Evolutionary conservation across 2,113 vertebrate genomes (phyloP).

Genomic region (Telmatochromis sp.): DNA sequence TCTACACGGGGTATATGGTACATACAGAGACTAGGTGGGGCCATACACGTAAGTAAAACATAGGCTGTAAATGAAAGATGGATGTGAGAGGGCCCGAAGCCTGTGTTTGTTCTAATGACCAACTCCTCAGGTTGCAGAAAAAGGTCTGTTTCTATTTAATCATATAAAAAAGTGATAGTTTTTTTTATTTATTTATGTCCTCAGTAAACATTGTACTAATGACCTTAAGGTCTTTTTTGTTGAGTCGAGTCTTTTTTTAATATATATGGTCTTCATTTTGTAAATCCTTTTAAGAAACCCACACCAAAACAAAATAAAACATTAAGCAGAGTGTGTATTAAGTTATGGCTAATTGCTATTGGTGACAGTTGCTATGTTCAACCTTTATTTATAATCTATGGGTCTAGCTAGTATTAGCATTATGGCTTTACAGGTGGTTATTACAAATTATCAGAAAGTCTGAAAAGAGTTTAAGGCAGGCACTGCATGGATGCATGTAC

Average conservation of each 20-base stretch:
- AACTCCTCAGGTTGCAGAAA: not conserved
- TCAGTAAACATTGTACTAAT: not conserved
- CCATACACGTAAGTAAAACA: not conserved
- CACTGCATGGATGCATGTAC: not conserved
- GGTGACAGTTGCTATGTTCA: not conserved
- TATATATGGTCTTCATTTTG: not conserved
- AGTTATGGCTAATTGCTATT: not conserved
- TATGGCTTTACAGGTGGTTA: not conserved
- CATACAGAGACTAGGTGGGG: not conserved
- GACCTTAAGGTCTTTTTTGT: not conserved
- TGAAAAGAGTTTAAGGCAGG: not conserved
- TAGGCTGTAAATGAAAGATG: not conserved
- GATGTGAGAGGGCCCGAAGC: not conserved
- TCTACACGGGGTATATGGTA: not conserved
- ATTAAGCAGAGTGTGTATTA: not conserved
- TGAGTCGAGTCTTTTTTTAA: not conserved
- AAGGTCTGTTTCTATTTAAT: not conserved
- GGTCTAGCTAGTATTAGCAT: not conserved
- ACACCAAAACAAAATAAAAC: not conserved
- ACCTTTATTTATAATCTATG: not conserved
- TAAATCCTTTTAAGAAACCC: not conserved
- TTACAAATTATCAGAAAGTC: not conserved
- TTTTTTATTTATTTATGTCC: rapidly evolving
- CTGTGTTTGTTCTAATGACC: not conserved
- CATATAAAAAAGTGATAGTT: not conserved